Conservation (phyloP, 64 coral and sea anemone species). For the Pocillopora damicornis region DNA sequence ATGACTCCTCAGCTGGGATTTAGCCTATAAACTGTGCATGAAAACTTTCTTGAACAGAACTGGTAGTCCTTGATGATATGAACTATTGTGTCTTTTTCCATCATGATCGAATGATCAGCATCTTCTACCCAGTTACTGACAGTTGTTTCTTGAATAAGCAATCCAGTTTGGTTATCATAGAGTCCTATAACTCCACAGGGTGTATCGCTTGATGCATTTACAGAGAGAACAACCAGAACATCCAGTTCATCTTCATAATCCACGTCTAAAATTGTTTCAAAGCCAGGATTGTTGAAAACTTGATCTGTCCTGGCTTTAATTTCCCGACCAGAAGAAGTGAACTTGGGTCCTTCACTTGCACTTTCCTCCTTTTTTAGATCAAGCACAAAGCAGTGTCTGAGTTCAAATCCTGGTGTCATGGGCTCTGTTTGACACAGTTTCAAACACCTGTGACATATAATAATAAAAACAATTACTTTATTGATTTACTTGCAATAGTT, state of each 20-base stretch:
- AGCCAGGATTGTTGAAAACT: slow-evolving; percentile 48
- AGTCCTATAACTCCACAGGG: slow-evolving; percentile 65
- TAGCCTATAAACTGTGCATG: slow-evolving; percentile 50
- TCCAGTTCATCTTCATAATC: slow-evolving; percentile 93
- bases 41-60: slow-evolving; percentile 44
- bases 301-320: slow-evolving; percentile 51
- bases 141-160: slow-evolving; percentile 53
- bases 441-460: slow-evolving; percentile 54
- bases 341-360: neutral
- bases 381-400: slow-evolving; percentile 14
- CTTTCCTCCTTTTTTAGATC: neutral
- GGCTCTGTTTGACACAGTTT: slow-evolving; percentile 28
- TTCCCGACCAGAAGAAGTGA: slow-evolving; percentile 71
- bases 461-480: neutral
- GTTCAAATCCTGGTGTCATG: slow-evolving; percentile 11
- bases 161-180: slow-evolving; percentile 82
- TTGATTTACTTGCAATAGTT: too few species aligned
- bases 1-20: neutral
- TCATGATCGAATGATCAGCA: slow-evolving; percentile 80
- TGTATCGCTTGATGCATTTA: slow-evolving; percentile 25
- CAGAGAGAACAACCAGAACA: slow-evolving; percentile 65
- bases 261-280: slow-evolving; percentile 73
- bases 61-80: slow-evolving; percentile 57
- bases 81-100: slow-evolving; percentile 81
- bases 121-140: slow-evolving; percentile 66